Conservation (phyloP, 2,888 invertebrate species). For the Dorcus parallelipipedus region DNA sequence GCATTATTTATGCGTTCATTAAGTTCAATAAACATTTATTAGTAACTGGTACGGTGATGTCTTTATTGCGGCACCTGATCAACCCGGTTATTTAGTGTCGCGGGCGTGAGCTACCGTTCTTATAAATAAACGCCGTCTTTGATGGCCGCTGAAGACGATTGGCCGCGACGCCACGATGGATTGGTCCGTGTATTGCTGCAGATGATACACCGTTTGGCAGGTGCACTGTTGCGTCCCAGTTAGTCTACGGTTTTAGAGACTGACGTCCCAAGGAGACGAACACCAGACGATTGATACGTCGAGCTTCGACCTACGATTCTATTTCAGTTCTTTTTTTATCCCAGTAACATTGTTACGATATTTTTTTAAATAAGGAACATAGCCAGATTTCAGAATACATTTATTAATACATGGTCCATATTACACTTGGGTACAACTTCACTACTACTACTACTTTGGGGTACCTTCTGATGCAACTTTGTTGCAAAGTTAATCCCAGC, state of each 20-base stretch:
- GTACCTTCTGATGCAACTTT: no score
- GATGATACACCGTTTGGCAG: conserved; percentile 28
- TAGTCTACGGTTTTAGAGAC: conserved; percentile 13
- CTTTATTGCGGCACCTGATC: conserved; percentile 26
- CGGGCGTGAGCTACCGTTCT: conserved; percentile 15
- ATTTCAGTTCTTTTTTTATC: no score
- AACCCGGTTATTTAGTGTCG: conserved; percentile 23
- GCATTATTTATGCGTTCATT: conserved; percentile 1
- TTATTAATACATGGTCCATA: no score
- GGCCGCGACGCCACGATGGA: conserved; percentile 24
- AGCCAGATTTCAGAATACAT: no score
- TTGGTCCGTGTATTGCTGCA: conserved; percentile 17
- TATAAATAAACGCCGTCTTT: conserved; percentile 30
- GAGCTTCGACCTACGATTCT: no score
- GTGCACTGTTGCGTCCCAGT: conserved; percentile 7
- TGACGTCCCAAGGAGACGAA: no score
- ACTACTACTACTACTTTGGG: no score
- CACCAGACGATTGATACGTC: no score
- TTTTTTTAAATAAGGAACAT: no score
- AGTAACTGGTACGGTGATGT: conserved; percentile 20
- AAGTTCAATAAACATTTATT: conserved; percentile 20
- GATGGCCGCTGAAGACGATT: conserved; percentile 30
- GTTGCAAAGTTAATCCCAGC: no score
- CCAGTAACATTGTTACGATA: no score
- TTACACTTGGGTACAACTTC: no score